Evolutionary conservation across 2,888 invertebrate genomes (phyloP), one percentile per base, ranked within the genome.

Genomic region (Monopis laevigella): DNA sequence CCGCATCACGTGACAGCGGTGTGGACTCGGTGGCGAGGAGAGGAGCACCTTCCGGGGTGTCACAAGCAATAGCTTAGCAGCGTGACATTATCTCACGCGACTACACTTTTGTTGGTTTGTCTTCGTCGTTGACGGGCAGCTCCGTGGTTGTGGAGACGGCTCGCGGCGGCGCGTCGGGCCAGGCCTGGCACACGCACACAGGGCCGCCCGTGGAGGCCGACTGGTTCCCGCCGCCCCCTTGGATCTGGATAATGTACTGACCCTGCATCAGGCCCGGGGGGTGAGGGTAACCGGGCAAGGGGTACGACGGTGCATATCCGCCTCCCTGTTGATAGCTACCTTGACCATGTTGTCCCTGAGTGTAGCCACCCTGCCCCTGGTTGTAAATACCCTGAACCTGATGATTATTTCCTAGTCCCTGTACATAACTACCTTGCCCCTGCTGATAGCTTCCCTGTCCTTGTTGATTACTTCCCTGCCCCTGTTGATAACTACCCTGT

Each of bases 371-470:
- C 16, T 16, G 27, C 14, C 39, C 27, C 16, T 16, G 14, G 3
- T 10, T 8, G 13, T 6, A 3, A n/a, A 24, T 14, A 17, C 35
- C 35, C 26, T 14, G 16, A 17, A 17, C 35, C 26, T 14, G 16
- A 3, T 17, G 4, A 8, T 7, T 21, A 5, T 21, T 5, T 8
- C 5, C 24, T 8, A 7, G 24, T 21, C 24, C 24, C 24, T 21
- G 24, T 21, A 5, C 24, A 21, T 8, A 41, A 19, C 18, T 10
- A 11, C 19, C 38, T 21, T 39, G 29, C 2, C 35, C 34, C 39
- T 29, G 28, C 16, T 16, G 30, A 40, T 18, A 26, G 29, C 21
- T 28, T 32, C 16, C 35, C 27, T 39, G 35, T 2, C 28, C 28
- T 39, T 28, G 26, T 24, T 12, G 27, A 30, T n/a, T 18, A 5